These are phyloP conservation scores for Dioctria linearis DNA, from an alignment of 2,888 invertebrate species.

Conservation along the genomic window DNA sequence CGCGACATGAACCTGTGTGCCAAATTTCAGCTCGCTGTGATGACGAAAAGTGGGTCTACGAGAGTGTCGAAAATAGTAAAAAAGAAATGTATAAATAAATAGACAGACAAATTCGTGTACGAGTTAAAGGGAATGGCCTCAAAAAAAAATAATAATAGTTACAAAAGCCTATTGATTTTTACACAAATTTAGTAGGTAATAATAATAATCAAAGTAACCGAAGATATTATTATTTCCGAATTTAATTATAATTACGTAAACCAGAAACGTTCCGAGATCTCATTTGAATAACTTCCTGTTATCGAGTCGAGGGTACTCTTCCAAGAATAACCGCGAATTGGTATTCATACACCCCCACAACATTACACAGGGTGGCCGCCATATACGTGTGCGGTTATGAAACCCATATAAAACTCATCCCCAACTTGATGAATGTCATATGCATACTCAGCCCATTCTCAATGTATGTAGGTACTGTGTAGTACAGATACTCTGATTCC, in stretches of 20 bases:
- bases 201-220: too few relatives aligned
- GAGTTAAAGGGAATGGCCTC: too few relatives aligned
- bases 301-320: conserved; percentile 4
- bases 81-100: too few relatives aligned
- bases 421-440: background rate
- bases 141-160: too few relatives aligned
- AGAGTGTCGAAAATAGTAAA: too few relatives aligned
- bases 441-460: conserved; percentile 3
- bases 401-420: background rate
- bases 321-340: conserved; percentile 33
- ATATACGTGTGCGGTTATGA: background rate
- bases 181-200: too few relatives aligned
- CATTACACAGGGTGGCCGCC: background rate
- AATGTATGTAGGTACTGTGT: background rate
- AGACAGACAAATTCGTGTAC: too few relatives aligned
- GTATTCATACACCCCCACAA: background rate
- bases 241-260: conserved; percentile 54
- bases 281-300: conserved; percentile 46
- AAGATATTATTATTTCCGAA: conserved; percentile 44
- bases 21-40: too few relatives aligned
- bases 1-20: too few relatives aligned
- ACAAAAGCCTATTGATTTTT: too few relatives aligned
- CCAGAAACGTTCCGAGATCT: conserved; percentile 56
- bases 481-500: background rate
- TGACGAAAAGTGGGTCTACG: too few relatives aligned